Evolutionary conservation across 1,140 invertebrate species (phyloP).

Genomic region (Dendroctonus valens): DNA sequence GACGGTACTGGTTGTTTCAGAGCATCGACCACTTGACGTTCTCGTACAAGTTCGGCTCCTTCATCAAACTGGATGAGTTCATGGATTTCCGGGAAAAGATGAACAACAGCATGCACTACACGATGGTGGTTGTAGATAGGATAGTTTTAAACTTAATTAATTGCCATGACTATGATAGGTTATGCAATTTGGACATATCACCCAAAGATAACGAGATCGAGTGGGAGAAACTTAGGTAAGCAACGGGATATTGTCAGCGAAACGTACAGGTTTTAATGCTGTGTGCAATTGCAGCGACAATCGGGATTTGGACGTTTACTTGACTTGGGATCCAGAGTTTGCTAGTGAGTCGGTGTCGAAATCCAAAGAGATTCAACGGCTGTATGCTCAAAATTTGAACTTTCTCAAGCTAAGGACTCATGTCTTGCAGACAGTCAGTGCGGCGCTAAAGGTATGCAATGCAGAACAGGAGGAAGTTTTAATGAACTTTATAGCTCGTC

Average conservation of each 20-base stretch:
- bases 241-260: not conserved
- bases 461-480: too few species aligned
- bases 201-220: constrained; percentile 52
- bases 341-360: constrained; percentile 37
- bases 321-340: constrained; percentile 58
- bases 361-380: constrained; percentile 35
- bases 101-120: constrained; percentile 80
- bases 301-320: constrained; percentile 59
- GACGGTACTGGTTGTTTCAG: constrained; percentile 52
- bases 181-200: constrained; percentile 52
- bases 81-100: constrained; percentile 79
- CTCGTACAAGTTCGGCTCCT: constrained; percentile 92
- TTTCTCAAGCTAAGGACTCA: constrained; percentile 42
- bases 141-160: constrained; percentile 74
- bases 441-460: constrained; percentile 28
- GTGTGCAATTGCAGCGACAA: constrained; percentile 52
- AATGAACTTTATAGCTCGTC: too few species aligned
- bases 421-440: constrained; percentile 36
- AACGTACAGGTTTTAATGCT: not conserved
- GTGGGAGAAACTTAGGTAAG: constrained; percentile 52
- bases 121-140: constrained; percentile 72
- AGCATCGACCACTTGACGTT: constrained; percentile 88
- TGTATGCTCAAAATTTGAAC: constrained; percentile 41
- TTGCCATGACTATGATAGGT: constrained; percentile 44
- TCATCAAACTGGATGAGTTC: constrained; percentile 89